A percentile compares a stretch with the other conserved stretches of the same genome.
Evolutionary conservation across 2,113 vertebrate species (phyloP).

Genomic region (Eira barbara): DNA sequence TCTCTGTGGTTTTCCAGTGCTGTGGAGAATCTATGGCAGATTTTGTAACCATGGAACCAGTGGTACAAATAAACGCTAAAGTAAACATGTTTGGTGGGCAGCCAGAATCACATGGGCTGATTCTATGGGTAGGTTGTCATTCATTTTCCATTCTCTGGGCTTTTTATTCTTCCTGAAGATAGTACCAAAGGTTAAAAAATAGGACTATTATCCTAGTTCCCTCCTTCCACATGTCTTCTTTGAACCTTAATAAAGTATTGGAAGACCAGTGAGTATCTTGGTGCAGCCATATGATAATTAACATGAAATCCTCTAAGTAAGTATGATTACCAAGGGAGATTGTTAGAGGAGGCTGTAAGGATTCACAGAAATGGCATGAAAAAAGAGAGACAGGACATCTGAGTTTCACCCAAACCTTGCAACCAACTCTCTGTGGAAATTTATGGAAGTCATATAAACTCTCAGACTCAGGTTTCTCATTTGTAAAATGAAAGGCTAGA

Average conservation of each 20-base stretch:
- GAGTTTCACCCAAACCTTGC: background rate
- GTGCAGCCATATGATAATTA: background rate
- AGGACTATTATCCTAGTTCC: background rate
- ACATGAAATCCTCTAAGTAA: background rate
- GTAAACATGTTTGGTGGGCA: background rate
- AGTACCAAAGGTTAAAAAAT: background rate
- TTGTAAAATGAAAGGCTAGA: background rate
- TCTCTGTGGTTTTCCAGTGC: background rate
- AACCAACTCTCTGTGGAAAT: background rate
- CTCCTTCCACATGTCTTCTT: background rate
- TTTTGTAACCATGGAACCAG: background rate
- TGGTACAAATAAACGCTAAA: background rate
- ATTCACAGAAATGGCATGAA: background rate
- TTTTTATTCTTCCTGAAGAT: background rate
- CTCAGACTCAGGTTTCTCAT: background rate
- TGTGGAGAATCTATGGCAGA: background rate
- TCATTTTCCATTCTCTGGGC: background rate
- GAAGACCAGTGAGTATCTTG: background rate
- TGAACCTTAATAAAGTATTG: background rate
- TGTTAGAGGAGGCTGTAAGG: background rate
- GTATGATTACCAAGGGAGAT: background rate
- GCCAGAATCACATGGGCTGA: background rate
- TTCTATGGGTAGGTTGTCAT: background rate
- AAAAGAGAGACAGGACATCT: background rate
- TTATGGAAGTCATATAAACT: background rate